Conservation (phyloP, 2,113 vertebrate genomes). For the Tupaia chinensis region DNA sequence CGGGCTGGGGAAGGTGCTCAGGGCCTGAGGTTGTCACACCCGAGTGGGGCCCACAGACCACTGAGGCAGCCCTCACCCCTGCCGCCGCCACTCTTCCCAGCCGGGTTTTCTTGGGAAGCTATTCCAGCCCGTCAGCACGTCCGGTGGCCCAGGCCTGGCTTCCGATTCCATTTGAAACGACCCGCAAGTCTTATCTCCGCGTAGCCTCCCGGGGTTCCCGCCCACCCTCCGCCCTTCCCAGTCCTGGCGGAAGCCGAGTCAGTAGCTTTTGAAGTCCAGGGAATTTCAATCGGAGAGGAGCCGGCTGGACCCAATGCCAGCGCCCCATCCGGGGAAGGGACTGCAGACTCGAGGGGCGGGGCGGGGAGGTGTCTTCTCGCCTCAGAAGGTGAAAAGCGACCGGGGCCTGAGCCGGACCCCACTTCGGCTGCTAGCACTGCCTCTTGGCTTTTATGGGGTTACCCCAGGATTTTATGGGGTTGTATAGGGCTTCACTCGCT, state of each 20-base stretch:
- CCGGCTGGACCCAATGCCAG: not conserved
- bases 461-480: not conserved
- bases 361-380: not conserved
- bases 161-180: conserved; percentile 69
- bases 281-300: conserved; percentile 73
- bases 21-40: accelerated
- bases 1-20: not conserved
- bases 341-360: not conserved
- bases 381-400: not conserved
- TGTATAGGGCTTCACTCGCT: not conserved
- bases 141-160: not conserved
- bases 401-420: conserved; percentile 4
- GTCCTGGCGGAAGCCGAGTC: conserved; percentile 50
- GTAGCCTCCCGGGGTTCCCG: conserved; percentile 20
- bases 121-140: not conserved
- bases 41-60: not conserved
- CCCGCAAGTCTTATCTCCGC: conserved; percentile 18
- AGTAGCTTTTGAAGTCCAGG: conserved; percentile 77
- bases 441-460: conserved; percentile 66
- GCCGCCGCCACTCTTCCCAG: not conserved
- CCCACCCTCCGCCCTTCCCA: not conserved
- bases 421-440: conserved; percentile 71
- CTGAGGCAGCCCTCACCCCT: not conserved
- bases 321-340: conserved; percentile 25
- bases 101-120: not conserved